Evolutionary conservation across 2,888 invertebrate genomes (phyloP), one percentile per base, ranked within the genome.

Genomic region (Hirtodrosophila duncani): DNA sequence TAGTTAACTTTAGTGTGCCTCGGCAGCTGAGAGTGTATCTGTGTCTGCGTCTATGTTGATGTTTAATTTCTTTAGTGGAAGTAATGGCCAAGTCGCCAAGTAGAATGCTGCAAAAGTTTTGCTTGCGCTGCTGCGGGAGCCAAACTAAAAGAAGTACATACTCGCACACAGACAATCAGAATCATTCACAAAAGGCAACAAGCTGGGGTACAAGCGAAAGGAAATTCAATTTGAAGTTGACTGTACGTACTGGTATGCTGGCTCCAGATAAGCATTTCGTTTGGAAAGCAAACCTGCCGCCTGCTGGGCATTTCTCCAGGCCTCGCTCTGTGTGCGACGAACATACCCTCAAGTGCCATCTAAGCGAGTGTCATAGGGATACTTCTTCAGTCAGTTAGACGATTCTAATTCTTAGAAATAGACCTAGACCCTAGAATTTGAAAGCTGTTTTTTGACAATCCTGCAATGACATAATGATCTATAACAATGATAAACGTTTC

Each of bases 31-130:
- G 23, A 36, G 16, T 33, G 52, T 57, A 26, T 30, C 20, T 56
- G 16, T 61, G 29, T 41, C 49, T 23, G 39, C 36, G 24, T 45
- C 21, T 38, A 39, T 45, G 46, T 33, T 53, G 74, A 60, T 64
- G 71, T 67, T 72, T 78, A 77, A 72, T 80, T 72, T 75, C 75
- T 75, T 81, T 61, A 59, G 55, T 69, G 71, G 62, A 63, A 79
- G 63, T 81, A 75, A 69, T 78, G 63, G 79, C 64, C 71, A 78
- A 75, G 78, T 70, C 61, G 72, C 77, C 78, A 67, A 65, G 68
- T 67, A 72, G 68, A 74, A 58, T 53, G 69, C 67, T 62, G 67
- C 64, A 53, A 65, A 71, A 81, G 57, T 81, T 80, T 58, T 38
- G 37, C 51, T 29, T 36, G 42, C 41, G 18, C 18, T 26, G 13